Conservation (phyloP, 2,797 vertebrate genomes). For the Spea hammondii region DNA sequence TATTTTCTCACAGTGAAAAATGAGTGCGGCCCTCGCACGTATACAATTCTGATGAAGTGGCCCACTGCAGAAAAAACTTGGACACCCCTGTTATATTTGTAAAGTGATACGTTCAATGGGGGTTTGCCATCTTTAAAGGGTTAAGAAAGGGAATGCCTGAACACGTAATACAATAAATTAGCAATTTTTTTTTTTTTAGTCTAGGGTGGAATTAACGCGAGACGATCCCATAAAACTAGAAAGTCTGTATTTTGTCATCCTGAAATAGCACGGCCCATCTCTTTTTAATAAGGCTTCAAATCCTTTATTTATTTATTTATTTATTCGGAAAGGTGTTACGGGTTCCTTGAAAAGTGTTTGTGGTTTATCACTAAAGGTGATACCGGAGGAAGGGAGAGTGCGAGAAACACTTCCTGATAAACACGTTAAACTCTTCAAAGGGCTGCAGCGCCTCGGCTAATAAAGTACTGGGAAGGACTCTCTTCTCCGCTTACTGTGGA, state of each 20-base stretch:
- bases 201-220: not conserved
- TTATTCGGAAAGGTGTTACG: conserved; percentile 7
- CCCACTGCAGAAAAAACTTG: no score
- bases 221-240: conserved; percentile 17
- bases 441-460: not conserved
- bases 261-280: not conserved
- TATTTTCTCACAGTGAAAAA: no score
- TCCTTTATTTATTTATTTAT: conserved; percentile 9
- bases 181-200: not conserved
- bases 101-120: no score
- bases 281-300: conserved; percentile 24
- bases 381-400: conserved; percentile 32
- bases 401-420: conserved; percentile 30
- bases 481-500: no score
- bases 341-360: conserved; percentile 12
- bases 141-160: no score
- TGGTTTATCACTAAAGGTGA: conserved; percentile 46
- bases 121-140: no score
- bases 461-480: not conserved
- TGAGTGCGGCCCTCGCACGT: no score
- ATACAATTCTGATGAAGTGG: no score
- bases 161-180: no score
- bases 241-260: conserved; percentile 10
- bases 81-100: no score
- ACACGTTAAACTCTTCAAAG: conserved; percentile 45